These are phyloP conservation scores for Hartigia nigra DNA, from an alignment of 2,888 invertebrate genomes.

Conservation along the genomic window DNA sequence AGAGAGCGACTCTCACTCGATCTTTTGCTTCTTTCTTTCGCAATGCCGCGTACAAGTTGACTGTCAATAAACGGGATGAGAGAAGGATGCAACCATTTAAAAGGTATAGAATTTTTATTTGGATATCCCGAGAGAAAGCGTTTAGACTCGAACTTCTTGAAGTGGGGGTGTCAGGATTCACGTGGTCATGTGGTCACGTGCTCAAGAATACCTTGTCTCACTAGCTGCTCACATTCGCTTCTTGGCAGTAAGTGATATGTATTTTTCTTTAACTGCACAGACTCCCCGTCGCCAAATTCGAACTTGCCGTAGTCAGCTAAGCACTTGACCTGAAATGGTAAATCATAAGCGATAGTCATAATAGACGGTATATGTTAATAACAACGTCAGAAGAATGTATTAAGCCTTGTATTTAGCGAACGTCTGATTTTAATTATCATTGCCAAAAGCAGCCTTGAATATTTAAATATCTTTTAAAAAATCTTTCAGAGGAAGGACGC, in stretches of 20 bases:
- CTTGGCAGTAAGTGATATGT: slow-evolving; percentile 91
- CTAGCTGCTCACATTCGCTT: slow-evolving; percentile 88
- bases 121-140: background rate
- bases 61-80: background rate
- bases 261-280: slow-evolving; percentile 88
- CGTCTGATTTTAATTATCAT: background rate
- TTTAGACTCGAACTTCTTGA: background rate
- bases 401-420: too few species aligned
- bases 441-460: background rate
- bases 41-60: background rate
- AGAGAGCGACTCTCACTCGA: background rate
- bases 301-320: slow-evolving; percentile 92
- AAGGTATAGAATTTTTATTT: background rate
- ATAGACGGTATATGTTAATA: background rate
- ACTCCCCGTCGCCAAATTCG: slow-evolving; percentile 93
- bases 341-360: slow-evolving; percentile 15
- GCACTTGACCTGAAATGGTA: slow-evolving; percentile 74
- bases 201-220: slow-evolving; percentile 89
- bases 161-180: background rate
- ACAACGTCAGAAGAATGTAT: background rate
- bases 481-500: background rate
- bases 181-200: slow-evolving; percentile 70
- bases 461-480: background rate
- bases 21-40: background rate
- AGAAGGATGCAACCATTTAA: background rate